phyloP scores from a whole-genome alignment of 2,888 invertebrate genomes.

The Tuta absoluta region DNA sequence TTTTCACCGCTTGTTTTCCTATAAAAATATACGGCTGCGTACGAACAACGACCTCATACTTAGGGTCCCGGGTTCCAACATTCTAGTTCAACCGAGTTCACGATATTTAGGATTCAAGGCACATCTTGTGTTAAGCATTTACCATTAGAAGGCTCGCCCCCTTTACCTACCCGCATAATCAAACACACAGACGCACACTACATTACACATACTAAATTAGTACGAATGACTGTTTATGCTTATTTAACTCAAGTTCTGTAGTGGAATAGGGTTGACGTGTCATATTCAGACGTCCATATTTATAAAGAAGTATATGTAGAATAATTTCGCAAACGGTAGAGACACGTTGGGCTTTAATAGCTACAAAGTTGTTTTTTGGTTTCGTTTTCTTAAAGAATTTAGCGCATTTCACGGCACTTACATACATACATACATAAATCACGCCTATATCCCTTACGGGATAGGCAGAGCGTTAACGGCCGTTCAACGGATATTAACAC shows the following conservation, averaged over 20 bases:
- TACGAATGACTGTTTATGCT: slow-evolving; percentile 24
- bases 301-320: not conserved
- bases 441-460: too few species aligned
- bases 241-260: not conserved
- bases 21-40: too few species aligned
- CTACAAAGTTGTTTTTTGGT: too few species aligned
- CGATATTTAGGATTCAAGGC: not conserved
- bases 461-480: too few species aligned
- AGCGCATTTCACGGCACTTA: too few species aligned
- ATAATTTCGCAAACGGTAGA: too few species aligned
- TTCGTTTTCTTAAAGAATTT: too few species aligned
- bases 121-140: not conserved
- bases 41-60: not conserved
- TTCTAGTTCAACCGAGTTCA: not conserved
- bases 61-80: not conserved
- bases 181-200: not conserved
- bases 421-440: too few species aligned
- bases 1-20: too few species aligned
- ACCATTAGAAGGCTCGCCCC: not conserved
- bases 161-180: slow-evolving; percentile 22
- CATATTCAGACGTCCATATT: not conserved
- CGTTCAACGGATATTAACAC: too few species aligned
- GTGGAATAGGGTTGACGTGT: not conserved
- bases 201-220: slow-evolving; percentile 30
- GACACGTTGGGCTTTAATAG: too few species aligned